Evolutionary conservation across 1,140 invertebrate genomes (phyloP).

Genomic region (Hycleus phaleratus): DNA sequence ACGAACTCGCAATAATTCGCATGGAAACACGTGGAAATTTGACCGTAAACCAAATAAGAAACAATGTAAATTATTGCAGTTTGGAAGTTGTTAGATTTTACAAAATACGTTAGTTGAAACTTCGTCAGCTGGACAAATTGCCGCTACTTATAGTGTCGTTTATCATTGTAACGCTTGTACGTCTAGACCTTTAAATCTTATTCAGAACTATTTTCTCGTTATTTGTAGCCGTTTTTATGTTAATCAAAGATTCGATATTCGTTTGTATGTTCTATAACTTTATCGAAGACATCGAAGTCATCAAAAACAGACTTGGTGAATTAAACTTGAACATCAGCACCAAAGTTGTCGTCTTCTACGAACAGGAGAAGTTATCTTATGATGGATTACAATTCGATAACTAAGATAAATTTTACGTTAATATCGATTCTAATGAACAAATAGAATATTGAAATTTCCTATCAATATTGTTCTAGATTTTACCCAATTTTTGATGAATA

Average conservation of each 20-base stretch:
- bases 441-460: no score
- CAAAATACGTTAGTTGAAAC: slow-evolving; percentile 5
- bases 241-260: no score
- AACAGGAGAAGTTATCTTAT: slow-evolving; percentile 7
- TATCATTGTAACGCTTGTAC: slow-evolving; percentile 11
- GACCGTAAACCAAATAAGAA: slow-evolving; percentile 10
- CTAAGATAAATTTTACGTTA: neutral
- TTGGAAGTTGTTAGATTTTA: slow-evolving; percentile 11
- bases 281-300: no score
- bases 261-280: no score
- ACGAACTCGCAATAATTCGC: neutral
- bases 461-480: no score
- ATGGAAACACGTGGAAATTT: slow-evolving; percentile 2
- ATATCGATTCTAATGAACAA: no score
- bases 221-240: no score
- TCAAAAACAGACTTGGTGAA: no score
- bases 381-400: slow-evolving; percentile 13
- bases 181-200: slow-evolving; percentile 9
- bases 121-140: slow-evolving; percentile 14
- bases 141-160: slow-evolving; percentile 11
- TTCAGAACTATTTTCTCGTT: no score
- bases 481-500: no score
- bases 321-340: neutral
- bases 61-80: slow-evolving; percentile 15
- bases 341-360: neutral